phyloP scores from a whole-genome alignment of 2,888 invertebrate genomes.

The Hirudinaria manillensis region DNA sequence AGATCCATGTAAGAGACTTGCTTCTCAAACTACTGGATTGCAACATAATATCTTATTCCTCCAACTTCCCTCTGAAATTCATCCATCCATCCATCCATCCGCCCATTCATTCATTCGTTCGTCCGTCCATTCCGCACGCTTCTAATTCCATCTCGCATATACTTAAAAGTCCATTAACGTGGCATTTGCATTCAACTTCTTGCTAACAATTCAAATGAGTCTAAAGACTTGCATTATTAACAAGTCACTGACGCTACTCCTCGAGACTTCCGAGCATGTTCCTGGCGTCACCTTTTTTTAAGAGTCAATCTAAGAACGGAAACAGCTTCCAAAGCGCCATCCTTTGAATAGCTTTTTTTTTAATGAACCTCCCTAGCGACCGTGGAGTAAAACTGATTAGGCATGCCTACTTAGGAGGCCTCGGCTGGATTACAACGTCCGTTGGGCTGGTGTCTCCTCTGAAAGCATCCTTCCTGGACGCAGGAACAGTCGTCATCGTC shows the following conservation, averaged over 20 bases:
- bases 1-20: too few relatives aligned
- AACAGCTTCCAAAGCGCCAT: constrained; percentile 8
- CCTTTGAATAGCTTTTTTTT: not conserved
- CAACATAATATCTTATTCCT: not conserved
- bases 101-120: not conserved
- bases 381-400: not conserved
- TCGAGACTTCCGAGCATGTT: too few relatives aligned
- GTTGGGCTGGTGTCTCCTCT: not conserved
- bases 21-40: not conserved
- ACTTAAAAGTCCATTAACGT: not conserved
- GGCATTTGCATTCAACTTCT: not conserved
- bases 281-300: too few relatives aligned
- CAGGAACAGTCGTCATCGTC: too few relatives aligned
- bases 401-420: not conserved
- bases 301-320: too few relatives aligned
- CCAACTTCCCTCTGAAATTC: not conserved
- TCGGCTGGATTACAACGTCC: not conserved
- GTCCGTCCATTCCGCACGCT: not conserved
- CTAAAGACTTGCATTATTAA: too few relatives aligned
- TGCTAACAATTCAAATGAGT: not conserved
- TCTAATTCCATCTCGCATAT: not conserved
- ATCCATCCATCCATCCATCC: not conserved
- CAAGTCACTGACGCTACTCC: too few relatives aligned
- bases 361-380: not conserved
- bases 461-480: too few relatives aligned